phyloP scores from a whole-genome alignment of 2,888 invertebrate genomes.

The Pocota personata region DNA sequence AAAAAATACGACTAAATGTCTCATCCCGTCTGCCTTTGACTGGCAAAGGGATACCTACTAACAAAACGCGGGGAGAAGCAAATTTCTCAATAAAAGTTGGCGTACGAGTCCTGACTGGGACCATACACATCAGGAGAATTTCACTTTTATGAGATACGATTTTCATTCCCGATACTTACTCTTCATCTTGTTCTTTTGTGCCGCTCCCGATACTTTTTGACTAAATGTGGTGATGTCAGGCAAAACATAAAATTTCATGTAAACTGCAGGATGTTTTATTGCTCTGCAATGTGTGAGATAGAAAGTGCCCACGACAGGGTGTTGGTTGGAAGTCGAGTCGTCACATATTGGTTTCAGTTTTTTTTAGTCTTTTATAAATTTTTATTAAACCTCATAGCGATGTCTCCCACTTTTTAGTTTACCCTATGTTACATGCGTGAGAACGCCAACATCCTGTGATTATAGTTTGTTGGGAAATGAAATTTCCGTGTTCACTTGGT shows the following conservation, averaged over 20 bases:
- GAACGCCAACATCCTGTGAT: slow-evolving; percentile 52
- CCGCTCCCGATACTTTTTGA: neutral
- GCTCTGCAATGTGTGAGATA: slow-evolving; percentile 48
- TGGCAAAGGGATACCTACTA: neutral
- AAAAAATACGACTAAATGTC: neutral
- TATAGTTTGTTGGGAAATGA: slow-evolving; percentile 39
- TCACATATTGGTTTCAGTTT: slow-evolving; percentile 16
- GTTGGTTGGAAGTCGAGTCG: neutral
- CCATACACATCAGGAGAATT: slow-evolving; percentile 17
- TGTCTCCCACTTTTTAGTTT: slow-evolving; percentile 11
- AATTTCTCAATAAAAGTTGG: slow-evolving; percentile 35
- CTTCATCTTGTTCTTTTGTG: slow-evolving; percentile 14
- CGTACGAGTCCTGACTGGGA: neutral
- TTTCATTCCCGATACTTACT: slow-evolving; percentile 5
- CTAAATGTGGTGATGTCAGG: slow-evolving; percentile 29
- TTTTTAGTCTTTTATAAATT: too few relatives aligned
- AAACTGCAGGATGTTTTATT: slow-evolving; percentile 51
- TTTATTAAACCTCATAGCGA: neutral
- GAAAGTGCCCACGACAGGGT: slow-evolving; percentile 1
- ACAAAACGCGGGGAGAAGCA: neutral
- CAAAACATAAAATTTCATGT: slow-evolving; percentile 54
- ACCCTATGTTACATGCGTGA: slow-evolving; percentile 40
- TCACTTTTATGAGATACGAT: slow-evolving; percentile 40
- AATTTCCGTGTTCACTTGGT: slow-evolving; percentile 37
- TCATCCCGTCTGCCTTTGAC: neutral